Evolutionary conservation across 2,113 vertebrate species (phyloP).

Genomic region (Ancistrus triradiatus): DNA sequence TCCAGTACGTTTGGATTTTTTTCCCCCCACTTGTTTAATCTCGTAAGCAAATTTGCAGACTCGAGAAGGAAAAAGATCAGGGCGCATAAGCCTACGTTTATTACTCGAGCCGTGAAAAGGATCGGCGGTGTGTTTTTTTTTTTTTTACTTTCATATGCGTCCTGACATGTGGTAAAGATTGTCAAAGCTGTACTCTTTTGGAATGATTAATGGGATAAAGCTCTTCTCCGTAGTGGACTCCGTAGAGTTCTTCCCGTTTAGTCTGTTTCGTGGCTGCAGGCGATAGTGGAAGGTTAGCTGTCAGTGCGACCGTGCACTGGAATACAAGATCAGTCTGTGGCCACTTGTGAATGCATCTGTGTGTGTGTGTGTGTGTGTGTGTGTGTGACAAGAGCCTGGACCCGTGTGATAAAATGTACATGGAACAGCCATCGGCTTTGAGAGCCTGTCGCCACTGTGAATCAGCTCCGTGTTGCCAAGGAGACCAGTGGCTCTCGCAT

Average conservation of each 20-base stretch:
- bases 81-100: too few relatives aligned
- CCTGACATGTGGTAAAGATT: too few relatives aligned
- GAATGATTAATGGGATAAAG: too few relatives aligned
- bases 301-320: background rate
- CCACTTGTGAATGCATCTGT: background rate
- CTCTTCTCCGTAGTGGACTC: background rate
- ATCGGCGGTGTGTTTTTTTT: too few relatives aligned
- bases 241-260: background rate
- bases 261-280: background rate
- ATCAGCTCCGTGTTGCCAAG: slow-evolving; percentile 18
- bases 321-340: background rate
- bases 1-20: too few relatives aligned
- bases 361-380: background rate
- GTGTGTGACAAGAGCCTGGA: background rate
- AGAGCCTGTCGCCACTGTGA: slow-evolving; percentile 1
- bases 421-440: slow-evolving; percentile 3
- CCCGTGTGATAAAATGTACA: slow-evolving; percentile 5
- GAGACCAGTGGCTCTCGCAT: background rate
- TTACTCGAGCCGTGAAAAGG: too few relatives aligned
- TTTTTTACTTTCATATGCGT: too few relatives aligned
- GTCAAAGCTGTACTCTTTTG: too few relatives aligned
- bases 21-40: too few relatives aligned
- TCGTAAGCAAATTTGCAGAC: too few relatives aligned
- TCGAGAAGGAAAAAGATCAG: too few relatives aligned
- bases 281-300: background rate